A percentile compares a stretch with the other conserved stretches of the same genome.
These are phyloP conservation scores for Misgurnus anguillicaudatus DNA, from an alignment of 2,113 vertebrate genomes.

Conservation along the genomic window DNA sequence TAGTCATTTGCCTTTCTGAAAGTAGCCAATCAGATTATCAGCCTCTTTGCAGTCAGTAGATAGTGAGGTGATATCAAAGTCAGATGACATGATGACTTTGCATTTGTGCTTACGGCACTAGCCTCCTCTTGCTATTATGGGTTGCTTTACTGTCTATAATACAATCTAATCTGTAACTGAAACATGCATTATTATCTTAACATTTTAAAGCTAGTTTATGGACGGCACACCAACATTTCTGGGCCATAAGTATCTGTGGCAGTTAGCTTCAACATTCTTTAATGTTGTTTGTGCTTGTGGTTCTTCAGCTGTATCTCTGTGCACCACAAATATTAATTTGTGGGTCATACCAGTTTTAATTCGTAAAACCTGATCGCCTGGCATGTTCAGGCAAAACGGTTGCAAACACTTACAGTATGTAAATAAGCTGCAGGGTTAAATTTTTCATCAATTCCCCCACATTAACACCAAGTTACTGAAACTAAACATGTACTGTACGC, in stretches of 20 bases:
- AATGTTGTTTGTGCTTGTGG: not conserved
- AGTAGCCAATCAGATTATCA: slow-evolving; percentile 1
- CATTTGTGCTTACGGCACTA: slow-evolving; percentile 1
- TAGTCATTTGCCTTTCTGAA: slow-evolving; percentile 17
- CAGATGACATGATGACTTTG: slow-evolving; percentile 32
- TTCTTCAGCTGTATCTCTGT: not conserved
- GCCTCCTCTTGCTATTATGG: not conserved
- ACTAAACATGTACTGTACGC: too few species aligned
- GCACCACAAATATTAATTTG: not conserved
- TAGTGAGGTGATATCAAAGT: slow-evolving; percentile 11
- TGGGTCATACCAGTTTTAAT: not conserved
- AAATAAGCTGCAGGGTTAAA: too few species aligned
- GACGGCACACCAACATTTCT: not conserved
- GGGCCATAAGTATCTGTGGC: not conserved
- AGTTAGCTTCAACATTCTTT: not conserved
- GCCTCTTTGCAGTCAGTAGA: not conserved
- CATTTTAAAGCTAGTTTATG: not conserved
- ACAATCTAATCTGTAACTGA: not conserved
- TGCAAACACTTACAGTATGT: too few species aligned
- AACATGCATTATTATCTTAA: not conserved
- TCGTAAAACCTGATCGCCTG: not conserved
- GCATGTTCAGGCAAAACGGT: not conserved
- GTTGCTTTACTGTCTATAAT: not conserved
- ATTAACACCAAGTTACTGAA: too few species aligned
- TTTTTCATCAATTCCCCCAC: too few species aligned